Percentiles rank a stretch among this genome's conserved stretches.
These are phyloP conservation scores for Phoeniculus purpureus DNA, from an alignment of 2,797 vertebrate genomes.

Conservation along the genomic window DNA sequence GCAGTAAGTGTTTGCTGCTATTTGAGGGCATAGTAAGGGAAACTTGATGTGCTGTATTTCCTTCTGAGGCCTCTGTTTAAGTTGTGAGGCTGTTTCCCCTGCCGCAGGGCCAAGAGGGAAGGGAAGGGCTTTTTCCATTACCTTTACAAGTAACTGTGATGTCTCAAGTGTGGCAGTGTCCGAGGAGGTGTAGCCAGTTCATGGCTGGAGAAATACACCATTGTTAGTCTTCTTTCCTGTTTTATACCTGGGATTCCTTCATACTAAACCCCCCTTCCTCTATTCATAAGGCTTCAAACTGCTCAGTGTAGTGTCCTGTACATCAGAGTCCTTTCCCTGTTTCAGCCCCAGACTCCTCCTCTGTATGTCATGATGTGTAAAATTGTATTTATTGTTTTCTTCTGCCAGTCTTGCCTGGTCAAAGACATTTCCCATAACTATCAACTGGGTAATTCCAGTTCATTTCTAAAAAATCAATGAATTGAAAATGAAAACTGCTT, in stretches of 20 bases:
- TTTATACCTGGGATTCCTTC: background rate
- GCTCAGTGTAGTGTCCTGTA: background rate
- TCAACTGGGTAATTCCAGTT: background rate
- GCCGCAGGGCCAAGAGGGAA: background rate
- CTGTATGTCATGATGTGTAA: background rate
- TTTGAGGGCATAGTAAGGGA: constrained; percentile 4
- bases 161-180: background rate
- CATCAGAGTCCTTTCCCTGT: background rate
- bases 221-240: background rate
- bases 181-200: background rate
- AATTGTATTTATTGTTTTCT: background rate
- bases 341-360: background rate
- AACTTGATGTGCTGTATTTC: background rate
- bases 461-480: background rate
- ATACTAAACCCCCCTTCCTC: background rate
- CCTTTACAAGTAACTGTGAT: background rate
- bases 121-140: background rate
- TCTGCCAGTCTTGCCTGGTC: background rate
- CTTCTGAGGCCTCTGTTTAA: constrained; percentile 5
- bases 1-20: background rate
- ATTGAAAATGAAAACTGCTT: background rate
- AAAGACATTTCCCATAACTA: background rate
- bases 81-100: background rate
- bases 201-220: background rate
- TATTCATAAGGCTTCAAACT: background rate